These are phyloP conservation scores for Nomada fucata DNA, from an alignment of 2,888 invertebrate species.

Conservation along the genomic window DNA sequence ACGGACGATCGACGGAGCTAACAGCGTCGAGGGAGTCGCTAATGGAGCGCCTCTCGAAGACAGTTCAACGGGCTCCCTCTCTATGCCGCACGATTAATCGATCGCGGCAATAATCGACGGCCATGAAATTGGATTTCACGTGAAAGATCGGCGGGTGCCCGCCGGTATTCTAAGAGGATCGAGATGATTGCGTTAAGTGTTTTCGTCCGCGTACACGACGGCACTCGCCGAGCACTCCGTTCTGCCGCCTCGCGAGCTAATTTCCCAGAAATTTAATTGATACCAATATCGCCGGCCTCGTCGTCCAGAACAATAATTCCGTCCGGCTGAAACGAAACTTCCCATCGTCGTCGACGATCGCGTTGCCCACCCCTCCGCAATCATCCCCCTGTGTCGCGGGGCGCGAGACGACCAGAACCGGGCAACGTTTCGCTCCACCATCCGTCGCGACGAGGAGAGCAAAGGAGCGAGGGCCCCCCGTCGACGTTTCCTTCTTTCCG, in stretches of 20 bases:
- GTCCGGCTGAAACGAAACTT: too few species aligned
- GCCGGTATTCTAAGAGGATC: conserved; percentile 43
- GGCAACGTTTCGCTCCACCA: too few species aligned
- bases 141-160: conserved; percentile 45
- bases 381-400: background rate
- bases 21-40: background rate
- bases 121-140: conserved; percentile 77
- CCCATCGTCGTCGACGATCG: too few species aligned
- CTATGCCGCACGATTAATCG: conserved; percentile 71
- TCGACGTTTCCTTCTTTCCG: conserved; percentile 64
- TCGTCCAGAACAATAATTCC: too few species aligned
- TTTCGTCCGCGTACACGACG: conserved; percentile 41
- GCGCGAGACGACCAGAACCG: background rate
- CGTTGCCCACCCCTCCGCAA: background rate
- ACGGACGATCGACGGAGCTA: background rate
- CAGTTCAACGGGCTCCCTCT: conserved; percentile 24
- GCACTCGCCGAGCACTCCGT: too few species aligned
- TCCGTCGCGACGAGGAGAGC: too few species aligned
- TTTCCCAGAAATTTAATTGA: too few species aligned
- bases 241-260: too few species aligned
- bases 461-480: background rate
- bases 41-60: conserved; percentile 36
- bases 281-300: too few species aligned
- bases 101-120: conserved; percentile 73
- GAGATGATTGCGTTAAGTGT: conserved; percentile 56